These are phyloP conservation scores for Anisognathus igniventris DNA, from an alignment of 2,797 vertebrate species.

Conservation along the genomic window DNA sequence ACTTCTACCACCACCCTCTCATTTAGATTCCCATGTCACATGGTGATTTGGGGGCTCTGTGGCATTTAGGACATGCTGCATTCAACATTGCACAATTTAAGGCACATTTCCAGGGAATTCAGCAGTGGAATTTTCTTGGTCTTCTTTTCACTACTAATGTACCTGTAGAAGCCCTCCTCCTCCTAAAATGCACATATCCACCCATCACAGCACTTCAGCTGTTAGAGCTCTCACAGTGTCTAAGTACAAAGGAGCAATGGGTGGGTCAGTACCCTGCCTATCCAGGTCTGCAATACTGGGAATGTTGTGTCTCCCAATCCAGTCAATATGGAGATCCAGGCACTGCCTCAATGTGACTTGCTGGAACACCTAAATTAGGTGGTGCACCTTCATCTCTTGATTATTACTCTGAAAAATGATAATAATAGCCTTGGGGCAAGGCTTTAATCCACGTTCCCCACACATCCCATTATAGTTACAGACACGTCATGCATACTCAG, in stretches of 20 bases:
- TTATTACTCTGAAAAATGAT: background rate
- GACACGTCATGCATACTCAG: background rate
- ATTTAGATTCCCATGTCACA: background rate
- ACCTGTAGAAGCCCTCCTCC: background rate
- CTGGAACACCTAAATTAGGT: slow-evolving; percentile 21
- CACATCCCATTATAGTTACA: background rate
- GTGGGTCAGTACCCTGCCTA: background rate
- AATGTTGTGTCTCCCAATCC: background rate
- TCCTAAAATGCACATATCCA: background rate
- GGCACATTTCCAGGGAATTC: background rate
- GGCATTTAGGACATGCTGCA: background rate
- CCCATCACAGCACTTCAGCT: background rate
- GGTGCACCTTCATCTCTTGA: background rate
- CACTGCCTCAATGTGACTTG: background rate
- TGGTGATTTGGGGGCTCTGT: background rate
- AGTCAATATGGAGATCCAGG: background rate
- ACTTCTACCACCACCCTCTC: background rate
- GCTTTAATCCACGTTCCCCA: slow-evolving; percentile 16
- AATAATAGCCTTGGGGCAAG: slow-evolving; percentile 9
- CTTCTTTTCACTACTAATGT: background rate
- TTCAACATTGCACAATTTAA: background rate
- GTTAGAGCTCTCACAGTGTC: background rate
- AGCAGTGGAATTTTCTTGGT: background rate
- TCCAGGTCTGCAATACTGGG: background rate
- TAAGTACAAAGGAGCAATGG: background rate